Evolutionary conservation across 1,140 invertebrate species (phyloP).

Genomic region (Tetraneura akinire): DNA sequence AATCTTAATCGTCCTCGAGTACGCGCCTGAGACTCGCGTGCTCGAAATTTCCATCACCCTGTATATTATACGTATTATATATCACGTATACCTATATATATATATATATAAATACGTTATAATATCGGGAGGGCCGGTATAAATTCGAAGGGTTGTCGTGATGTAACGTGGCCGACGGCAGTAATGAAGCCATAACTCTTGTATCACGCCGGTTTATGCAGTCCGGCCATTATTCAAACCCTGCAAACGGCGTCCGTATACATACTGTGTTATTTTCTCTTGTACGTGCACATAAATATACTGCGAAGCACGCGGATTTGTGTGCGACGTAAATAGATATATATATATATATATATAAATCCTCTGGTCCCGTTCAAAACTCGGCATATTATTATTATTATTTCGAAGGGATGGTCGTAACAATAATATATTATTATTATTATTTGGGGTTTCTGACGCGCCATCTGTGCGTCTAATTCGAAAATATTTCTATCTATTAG

Average conservation of each 20-base stretch:
- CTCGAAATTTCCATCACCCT: too few species aligned
- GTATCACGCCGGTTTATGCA: slow-evolving; percentile 16
- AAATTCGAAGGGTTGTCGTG: neutral
- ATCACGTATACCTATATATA: neutral
- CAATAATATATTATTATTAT: slow-evolving; percentile 6
- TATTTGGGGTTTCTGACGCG: neutral
- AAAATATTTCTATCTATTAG: too few species aligned
- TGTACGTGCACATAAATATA: neutral
- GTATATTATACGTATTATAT: neutral
- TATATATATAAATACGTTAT: neutral
- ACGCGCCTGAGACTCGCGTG: too few species aligned
- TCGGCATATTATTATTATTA: too few species aligned
- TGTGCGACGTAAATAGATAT: too few species aligned
- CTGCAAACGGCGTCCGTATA: slow-evolving; percentile 1
- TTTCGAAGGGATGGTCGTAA: too few species aligned
- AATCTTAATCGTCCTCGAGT: too few species aligned
- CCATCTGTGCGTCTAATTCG: neutral
- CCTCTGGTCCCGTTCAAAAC: too few species aligned
- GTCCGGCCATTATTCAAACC: slow-evolving; percentile 36
- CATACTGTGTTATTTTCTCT: slow-evolving; percentile 14
- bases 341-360: too few species aligned
- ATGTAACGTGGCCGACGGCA: neutral
- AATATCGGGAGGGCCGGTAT: neutral
- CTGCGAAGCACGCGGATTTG: too few species aligned
- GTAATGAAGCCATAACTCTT: slow-evolving; percentile 49